Evolutionary conservation across 2,797 vertebrate genomes (phyloP).

Genomic region (Lacerta bilineata): DNA sequence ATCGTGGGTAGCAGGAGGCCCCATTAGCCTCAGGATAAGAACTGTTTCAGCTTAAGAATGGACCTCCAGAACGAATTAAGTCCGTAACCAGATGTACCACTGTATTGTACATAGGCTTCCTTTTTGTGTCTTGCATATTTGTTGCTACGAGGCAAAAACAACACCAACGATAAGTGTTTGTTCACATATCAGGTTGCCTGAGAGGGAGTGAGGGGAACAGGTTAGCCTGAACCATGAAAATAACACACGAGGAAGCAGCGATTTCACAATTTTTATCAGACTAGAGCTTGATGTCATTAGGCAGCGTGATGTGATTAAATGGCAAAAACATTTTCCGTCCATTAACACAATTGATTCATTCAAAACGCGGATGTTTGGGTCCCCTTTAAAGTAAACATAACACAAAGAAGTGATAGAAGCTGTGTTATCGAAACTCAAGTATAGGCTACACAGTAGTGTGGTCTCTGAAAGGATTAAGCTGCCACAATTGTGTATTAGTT

Average conservation of each 20-base stretch:
- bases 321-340: not conserved
- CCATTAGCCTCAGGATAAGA: too few species aligned
- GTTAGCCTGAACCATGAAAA: not conserved
- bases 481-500: not conserved
- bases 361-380: constrained; percentile 26
- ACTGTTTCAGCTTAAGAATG: too few species aligned
- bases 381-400: constrained; percentile 3
- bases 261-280: constrained; percentile 15
- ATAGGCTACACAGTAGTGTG: not conserved
- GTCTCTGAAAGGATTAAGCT: not conserved
- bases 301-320: not conserved
- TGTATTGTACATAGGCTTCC: not conserved
- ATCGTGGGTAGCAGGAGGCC: too few species aligned
- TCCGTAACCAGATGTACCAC: too few species aligned
- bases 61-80: too few species aligned
- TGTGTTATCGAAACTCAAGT: not conserved
- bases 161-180: not conserved
- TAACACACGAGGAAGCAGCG: not conserved
- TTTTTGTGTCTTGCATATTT: not conserved
- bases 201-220: not conserved
- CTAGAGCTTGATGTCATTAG: not conserved
- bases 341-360: constrained; percentile 21
- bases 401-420: not conserved
- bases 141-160: not conserved
- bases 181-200: not conserved